A percentile compares a stretch with the other conserved stretches of the same genome.
phyloP scores from a whole-genome alignment of 64 coral and sea anemone genomes.

The Montipora cactus region DNA sequence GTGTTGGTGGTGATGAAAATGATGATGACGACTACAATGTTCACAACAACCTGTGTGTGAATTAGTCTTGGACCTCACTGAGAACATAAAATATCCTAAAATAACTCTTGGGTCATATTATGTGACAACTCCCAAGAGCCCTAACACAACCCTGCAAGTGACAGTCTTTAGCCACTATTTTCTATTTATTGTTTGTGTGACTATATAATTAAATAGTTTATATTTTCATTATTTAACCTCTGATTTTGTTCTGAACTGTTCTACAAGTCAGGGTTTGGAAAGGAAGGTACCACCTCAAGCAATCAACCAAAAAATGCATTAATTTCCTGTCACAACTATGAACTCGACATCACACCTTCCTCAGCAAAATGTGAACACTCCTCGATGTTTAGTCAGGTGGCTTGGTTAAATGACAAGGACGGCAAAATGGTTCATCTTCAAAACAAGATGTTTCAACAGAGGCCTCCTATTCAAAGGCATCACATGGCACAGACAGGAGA shows the following conservation, averaged over 20 bases:
- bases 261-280: not conserved
- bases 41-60: too few species aligned
- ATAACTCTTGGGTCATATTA: too few species aligned
- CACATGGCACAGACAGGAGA: not conserved
- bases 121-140: too few species aligned
- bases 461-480: slow-evolving; percentile 12
- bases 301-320: not conserved
- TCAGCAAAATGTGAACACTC: slow-evolving; percentile 78
- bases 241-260: not conserved
- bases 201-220: too few species aligned
- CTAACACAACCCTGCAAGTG: too few species aligned
- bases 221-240: too few species aligned
- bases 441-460: slow-evolving; percentile 73
- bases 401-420: slow-evolving; percentile 47
- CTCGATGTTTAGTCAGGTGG: slow-evolving; percentile 65
- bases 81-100: too few species aligned
- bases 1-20: too few species aligned
- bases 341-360: slow-evolving; percentile 44
- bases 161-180: too few species aligned
- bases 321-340: slow-evolving; percentile 52
- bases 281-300: not conserved
- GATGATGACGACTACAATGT: too few species aligned
- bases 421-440: slow-evolving; percentile 68
- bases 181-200: too few species aligned
- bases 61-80: too few species aligned